Conservation (phyloP, 2,888 invertebrate species). For the Scaptomyza polygonia region DNA sequence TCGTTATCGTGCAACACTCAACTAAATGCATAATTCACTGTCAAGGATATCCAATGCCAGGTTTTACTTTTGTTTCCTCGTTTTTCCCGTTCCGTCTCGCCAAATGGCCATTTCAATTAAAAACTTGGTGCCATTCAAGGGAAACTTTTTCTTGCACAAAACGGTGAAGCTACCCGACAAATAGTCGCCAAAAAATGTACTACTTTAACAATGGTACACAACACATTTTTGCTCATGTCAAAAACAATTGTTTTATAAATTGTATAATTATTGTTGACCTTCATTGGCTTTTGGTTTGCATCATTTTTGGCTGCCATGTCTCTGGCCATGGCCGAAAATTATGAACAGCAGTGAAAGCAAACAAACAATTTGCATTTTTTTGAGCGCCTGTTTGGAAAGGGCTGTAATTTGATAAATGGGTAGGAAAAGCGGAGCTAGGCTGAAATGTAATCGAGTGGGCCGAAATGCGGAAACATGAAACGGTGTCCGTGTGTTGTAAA, state of each 20-base stretch:
- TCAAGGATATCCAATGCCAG: conserved; percentile 25
- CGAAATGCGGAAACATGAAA: conserved; percentile 37
- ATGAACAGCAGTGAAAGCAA: conserved; percentile 34
- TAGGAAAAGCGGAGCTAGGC: not conserved
- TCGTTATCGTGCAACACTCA: conserved; percentile 10
- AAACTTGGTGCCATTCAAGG: conserved; percentile 56
- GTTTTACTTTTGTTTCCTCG: conserved; percentile 29
- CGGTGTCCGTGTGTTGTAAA: conserved; percentile 37
- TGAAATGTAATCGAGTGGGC: conserved; percentile 31
- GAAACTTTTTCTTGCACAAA: conserved; percentile 46
- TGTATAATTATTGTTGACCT: conserved; percentile 75
- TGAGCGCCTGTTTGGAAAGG: conserved; percentile 30
- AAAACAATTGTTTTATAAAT: conserved; percentile 76
- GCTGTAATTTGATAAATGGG: conserved; percentile 53
- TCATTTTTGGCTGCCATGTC: not conserved
- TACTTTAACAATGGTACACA: conserved; percentile 9
- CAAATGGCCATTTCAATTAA: conserved; percentile 66
- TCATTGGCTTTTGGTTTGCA: conserved; percentile 34
- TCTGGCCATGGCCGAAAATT: conserved; percentile 43
- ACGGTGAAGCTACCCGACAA: conserved; percentile 12
- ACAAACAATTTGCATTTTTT: conserved; percentile 64
- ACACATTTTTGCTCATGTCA: conserved; percentile 63
- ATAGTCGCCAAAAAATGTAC: conserved; percentile 29
- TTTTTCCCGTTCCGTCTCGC: not conserved
- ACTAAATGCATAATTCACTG: conserved; percentile 51